phyloP scores from a whole-genome alignment of 2,797 vertebrate species.

The Syncerus caffer region DNA sequence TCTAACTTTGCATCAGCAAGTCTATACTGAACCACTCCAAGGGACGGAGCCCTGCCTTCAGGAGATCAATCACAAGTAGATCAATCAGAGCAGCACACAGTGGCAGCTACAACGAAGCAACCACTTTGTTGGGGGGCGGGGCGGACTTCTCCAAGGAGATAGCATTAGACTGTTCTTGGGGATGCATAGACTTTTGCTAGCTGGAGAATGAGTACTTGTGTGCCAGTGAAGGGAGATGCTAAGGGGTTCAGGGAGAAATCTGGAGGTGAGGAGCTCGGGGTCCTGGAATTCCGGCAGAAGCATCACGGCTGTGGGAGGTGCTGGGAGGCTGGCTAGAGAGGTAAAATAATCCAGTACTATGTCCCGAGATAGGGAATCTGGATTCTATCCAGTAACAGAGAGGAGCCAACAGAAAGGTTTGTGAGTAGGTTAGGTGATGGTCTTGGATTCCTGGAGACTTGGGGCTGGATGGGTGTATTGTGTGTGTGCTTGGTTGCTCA shows the following conservation, averaged over 20 bases:
- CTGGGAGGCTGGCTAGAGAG: not conserved
- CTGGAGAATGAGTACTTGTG: not conserved
- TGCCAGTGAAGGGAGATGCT: not conserved
- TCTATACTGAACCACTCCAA: not conserved
- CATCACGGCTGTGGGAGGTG: not conserved
- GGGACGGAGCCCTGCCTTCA: not conserved
- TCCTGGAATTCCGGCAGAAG: not conserved
- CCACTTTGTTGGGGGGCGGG: not conserved
- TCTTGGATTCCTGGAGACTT: not conserved
- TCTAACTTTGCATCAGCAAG: not conserved
- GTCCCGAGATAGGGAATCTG: not conserved
- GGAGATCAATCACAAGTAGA: not conserved
- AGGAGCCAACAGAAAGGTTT: not conserved
- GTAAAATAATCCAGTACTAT: not conserved
- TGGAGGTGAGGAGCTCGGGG: not conserved
- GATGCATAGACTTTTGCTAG: not conserved
- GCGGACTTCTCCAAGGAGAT: fast-evolving
- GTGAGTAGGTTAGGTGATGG: not conserved
- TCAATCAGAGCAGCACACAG: not conserved
- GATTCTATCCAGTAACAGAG: not conserved
- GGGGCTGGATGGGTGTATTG: not conserved
- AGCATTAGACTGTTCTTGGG: not conserved
- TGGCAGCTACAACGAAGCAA: not conserved
- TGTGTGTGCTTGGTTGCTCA: not conserved
- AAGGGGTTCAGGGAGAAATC: not conserved